Evolutionary conservation across 2,797 vertebrate species (phyloP).

Genomic region (Adrianichthys oophorus): DNA sequence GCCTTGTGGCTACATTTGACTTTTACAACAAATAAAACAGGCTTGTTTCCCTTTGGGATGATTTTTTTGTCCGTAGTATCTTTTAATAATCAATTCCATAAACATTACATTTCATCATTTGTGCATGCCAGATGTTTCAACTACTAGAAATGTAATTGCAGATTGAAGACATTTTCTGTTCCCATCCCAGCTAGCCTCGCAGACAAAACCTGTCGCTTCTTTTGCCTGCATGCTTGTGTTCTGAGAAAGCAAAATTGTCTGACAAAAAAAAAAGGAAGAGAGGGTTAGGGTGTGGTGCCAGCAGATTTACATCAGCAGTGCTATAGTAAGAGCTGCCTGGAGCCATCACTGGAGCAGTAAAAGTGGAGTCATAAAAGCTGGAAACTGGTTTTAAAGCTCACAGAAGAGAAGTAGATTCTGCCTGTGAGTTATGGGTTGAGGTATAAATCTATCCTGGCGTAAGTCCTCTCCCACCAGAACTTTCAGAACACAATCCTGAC

Average conservation of each 20-base stretch:
- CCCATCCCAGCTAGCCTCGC: no score
- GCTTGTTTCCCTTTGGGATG: no score
- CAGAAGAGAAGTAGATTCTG: slow-evolving; percentile 21
- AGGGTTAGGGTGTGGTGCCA: slow-evolving; percentile 2
- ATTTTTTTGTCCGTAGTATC: no score
- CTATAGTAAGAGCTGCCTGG: slow-evolving; percentile 21
- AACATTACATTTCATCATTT: no score
- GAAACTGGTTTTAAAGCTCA: slow-evolving; percentile 12
- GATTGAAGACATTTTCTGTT: no score
- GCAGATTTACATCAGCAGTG: slow-evolving; percentile 27
- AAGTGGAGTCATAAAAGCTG: slow-evolving; percentile 20
- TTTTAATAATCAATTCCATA: no score
- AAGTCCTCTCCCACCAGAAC: background rate
- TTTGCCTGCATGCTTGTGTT: background rate
- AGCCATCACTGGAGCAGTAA: slow-evolving; percentile 17
- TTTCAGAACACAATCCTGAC: slow-evolving; percentile 20
- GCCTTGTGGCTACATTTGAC: no score
- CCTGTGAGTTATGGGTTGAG: slow-evolving; percentile 7
- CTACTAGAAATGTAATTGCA: no score
- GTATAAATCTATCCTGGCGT: slow-evolving; percentile 24
- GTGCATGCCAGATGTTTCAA: no score
- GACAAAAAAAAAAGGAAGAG: slow-evolving; percentile 16
- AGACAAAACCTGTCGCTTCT: no score
- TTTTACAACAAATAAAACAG: no score
- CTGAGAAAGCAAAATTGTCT: slow-evolving; percentile 15